phyloP scores from a whole-genome alignment of 2,113 vertebrate species.

The Neotoma lepida region DNA sequence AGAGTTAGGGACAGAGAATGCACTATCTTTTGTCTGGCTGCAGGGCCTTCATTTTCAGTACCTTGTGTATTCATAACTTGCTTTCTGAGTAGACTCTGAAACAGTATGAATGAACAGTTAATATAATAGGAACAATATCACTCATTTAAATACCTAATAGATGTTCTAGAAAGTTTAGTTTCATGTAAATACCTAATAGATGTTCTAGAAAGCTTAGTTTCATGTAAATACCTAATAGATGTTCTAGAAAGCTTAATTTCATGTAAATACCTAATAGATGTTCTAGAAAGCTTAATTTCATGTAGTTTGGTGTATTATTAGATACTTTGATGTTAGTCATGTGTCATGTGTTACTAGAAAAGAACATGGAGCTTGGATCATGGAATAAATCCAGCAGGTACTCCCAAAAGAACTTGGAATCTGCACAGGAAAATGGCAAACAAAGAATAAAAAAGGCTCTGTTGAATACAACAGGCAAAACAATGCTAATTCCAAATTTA shows the following conservation, averaged over 20 bases:
- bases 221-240: neutral
- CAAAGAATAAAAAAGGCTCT: neutral
- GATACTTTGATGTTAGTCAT: neutral
- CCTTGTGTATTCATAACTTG: neutral
- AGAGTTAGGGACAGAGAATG: neutral
- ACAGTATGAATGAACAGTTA: neutral
- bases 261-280: neutral
- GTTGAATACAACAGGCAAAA: neutral
- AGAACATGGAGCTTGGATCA: neutral
- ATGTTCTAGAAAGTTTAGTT: neutral
- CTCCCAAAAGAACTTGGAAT: neutral
- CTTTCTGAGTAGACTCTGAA: constrained; percentile 12
- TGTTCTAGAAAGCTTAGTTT: constrained; percentile 5
- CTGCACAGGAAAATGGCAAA: neutral
- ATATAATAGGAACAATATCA: neutral
- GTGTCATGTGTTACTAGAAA: neutral
- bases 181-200: neutral
- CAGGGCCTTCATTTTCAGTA: neutral
- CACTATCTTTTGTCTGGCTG: neutral
- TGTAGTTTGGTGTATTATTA: neutral
- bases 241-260: too few species aligned
- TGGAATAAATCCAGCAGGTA: neutral
- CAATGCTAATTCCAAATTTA: neutral
- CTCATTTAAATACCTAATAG: neutral
- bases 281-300: constrained; percentile 2